Conservation (phyloP, 2,113 vertebrate species). For the Megaceryle torquata region DNA sequence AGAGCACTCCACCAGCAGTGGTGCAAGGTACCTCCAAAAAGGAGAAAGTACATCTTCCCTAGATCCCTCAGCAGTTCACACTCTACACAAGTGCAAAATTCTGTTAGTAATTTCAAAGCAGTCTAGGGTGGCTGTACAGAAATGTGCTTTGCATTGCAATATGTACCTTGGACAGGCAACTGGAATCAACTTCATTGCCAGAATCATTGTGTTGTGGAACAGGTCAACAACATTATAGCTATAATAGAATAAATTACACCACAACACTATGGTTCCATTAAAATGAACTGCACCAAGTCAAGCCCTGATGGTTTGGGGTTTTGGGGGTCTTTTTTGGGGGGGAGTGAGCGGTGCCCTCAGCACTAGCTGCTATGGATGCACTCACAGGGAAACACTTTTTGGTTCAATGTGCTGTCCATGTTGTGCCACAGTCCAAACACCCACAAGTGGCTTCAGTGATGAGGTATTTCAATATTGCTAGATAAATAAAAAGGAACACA, state of each 20-base stretch:
- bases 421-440: neutral
- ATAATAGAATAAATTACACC: neutral
- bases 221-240: neutral
- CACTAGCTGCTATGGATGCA: neutral
- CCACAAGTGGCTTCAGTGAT: neutral
- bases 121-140: neutral
- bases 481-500: neutral
- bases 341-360: neutral
- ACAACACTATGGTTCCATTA: neutral
- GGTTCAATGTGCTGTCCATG: neutral
- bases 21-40: neutral
- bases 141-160: neutral
- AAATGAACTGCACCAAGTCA: neutral
- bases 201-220: neutral
- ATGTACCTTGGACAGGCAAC: neutral
- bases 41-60: neutral
- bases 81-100: neutral
- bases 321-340: neutral
- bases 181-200: neutral
- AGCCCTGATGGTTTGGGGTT: neutral
- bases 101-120: neutral
- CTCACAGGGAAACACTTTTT: neutral
- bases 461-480: neutral
- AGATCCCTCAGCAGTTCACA: neutral
- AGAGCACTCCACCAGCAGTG: neutral